Percentiles rank a stretch among this genome's conserved stretches.
Conservation (phyloP, 2,888 invertebrate species). For the Aporophyla nigra region DNA sequence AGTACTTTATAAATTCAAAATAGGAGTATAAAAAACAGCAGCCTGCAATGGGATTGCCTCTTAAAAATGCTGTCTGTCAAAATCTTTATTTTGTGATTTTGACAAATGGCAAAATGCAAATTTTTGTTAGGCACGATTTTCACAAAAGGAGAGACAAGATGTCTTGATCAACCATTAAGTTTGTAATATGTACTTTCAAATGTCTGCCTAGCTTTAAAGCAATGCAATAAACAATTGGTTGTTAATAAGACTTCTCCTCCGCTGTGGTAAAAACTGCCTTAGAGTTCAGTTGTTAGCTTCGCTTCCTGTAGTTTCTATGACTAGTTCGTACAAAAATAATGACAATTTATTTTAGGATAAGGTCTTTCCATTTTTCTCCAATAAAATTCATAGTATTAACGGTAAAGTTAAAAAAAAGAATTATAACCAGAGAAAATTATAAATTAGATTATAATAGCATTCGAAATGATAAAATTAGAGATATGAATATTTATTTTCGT, state of each 20-base stretch:
- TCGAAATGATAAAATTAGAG: conserved; percentile 75
- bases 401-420: conserved; percentile 60
- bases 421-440: conserved; percentile 77
- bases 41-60: conserved; percentile 49
- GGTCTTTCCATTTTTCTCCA: conserved; percentile 71
- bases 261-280: not conserved
- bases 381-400: conserved; percentile 67
- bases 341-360: conserved; percentile 70
- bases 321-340: conserved; percentile 66
- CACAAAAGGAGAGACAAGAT: not conserved
- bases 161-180: not conserved
- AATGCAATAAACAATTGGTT: not conserved
- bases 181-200: not conserved
- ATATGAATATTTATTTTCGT: conserved; percentile 83
- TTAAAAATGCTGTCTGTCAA: conserved; percentile 29
- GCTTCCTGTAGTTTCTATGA: conserved; percentile 63
- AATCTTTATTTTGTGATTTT: conserved; percentile 28
- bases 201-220: not conserved
- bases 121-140: not conserved
- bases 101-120: not conserved
- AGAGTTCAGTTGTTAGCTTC: conserved; percentile 49
- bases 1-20: not conserved
- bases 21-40: not conserved
- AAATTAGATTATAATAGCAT: conserved; percentile 78
- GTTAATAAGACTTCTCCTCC: not conserved